Base-by-base conservation (phyloP, 2,797 vertebrate genomes). In the Poecilia picta region DNA sequence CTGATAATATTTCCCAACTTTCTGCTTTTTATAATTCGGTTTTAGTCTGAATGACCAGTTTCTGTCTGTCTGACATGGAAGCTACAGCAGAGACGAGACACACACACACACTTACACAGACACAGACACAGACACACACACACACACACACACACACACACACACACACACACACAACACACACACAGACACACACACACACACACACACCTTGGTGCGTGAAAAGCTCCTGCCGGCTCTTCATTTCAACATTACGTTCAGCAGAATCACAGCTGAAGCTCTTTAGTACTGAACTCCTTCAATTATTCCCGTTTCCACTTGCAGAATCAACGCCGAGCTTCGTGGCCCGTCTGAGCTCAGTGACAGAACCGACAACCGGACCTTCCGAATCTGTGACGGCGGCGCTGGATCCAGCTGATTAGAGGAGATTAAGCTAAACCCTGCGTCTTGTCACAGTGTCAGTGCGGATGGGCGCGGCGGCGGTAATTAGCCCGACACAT, bases 361-460 rank as follows among this genome's bases (percentile, higher is more conserved):
- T 23, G 64, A 10, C 15, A 0, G 33, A 33, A 18, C 33, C 28
- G 2, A 66, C 64, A 20, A 39, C 33, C 8, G 33, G 64, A 23
- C 64, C 64, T 23, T 33, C 23, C 43, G 39, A 43, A 43, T n/a
- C 41, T 7, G 16, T 70, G 41, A n/a, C 13, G 66, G 43, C 15
- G 64, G n/a, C n/a, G n/a, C 39, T 43, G 66, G 11, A 70, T 70
- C 20, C 66, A n/a, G 36, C 66, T 66, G 62, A 66, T 39, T 66
- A n/a, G 36, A 43, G 66, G 23, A n/a, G 39, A 25, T 43, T 25
- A 70, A 43, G 39, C 23, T 70, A 70, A 70, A 43, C 12, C 66
- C 64, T 41, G 20, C 12, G 20, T n/a, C 66, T 43, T 15, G 66
- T 70, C 66, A 43, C 11, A 12, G 64, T 68, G 36, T 68, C 64